Base-by-base conservation (phyloP, 2,113 vertebrate genomes). In the Platycercus adscitus region DNA sequence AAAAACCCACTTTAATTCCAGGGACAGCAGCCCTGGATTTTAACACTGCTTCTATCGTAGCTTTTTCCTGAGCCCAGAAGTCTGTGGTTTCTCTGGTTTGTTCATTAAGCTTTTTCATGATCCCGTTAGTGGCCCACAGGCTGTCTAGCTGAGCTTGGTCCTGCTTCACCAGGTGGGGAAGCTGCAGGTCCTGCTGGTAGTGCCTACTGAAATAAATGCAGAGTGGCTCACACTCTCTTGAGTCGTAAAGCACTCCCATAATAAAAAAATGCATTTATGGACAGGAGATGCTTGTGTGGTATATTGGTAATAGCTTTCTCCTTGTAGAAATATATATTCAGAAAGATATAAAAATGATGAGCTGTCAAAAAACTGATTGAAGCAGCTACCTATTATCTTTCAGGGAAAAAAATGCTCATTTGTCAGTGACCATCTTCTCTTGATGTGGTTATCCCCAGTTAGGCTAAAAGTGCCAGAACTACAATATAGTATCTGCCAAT, bases 371-470 rank as follows among this genome's bases (percentile, higher is more conserved):
- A 87, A 29, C 7, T 78, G 91, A 96, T 78, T 91, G 92, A 91
- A 89, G 81, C 21, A 95, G 66, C 84, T 89, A 96, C 52, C 46
- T 94, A 95, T 89, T 95, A 95, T 91, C 92, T 95, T 89, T 88
- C 69, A 60, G 73, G 23, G 64, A 7, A 93, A 89, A 84, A 89
- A 79, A 80, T 56, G 28, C 10, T 91, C 26, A 86, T 95, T 94
- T 96, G 84, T 91, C 91, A 78, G 58, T 55, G 81, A 78, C 86
- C 64, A 64, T 95, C 81, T 92, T 93, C 61, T 72, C 29, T 84
- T 90, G 73, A 81, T 71, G 64, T 64, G 60, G 91, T 94, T 96
- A 95, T 94, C 91, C 83, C 86, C 77, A 96, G 53, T 95, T 94
- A 95, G 63, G 49, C 81, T 95, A 92, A 86, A 94, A 95, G 87